These are phyloP conservation scores for Philotrypesis tridentata DNA, from an alignment of 1,140 invertebrate genomes.

Conservation along the genomic window DNA sequence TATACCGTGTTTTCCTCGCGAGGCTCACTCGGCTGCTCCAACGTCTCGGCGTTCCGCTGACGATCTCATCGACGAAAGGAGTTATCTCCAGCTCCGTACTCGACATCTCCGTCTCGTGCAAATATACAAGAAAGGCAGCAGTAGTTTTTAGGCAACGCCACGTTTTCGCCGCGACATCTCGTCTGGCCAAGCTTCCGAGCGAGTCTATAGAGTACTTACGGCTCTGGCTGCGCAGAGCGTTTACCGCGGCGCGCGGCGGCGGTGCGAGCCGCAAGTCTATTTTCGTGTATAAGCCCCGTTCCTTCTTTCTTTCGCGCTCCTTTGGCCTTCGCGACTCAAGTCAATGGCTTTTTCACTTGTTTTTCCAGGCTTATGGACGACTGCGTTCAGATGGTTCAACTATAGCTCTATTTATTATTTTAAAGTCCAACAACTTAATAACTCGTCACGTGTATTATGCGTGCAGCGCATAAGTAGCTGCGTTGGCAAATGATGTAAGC, in stretches of 20 bases:
- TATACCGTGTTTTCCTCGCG: conserved; percentile 62
- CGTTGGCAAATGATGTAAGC: no score
- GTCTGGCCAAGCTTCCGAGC: not conserved
- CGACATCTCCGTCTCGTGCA: not conserved
- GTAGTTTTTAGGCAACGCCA: not conserved
- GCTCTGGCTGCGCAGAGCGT: no score
- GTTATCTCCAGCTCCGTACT: conserved; percentile 67
- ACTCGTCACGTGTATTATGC: no score
- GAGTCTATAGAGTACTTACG: not conserved
- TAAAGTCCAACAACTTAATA: no score
- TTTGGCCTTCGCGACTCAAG: not conserved
- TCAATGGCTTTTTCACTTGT: not conserved
- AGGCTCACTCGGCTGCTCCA: conserved; percentile 61
- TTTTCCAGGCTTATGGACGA: not conserved
- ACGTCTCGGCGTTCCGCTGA: conserved; percentile 48
- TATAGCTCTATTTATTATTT: no score
- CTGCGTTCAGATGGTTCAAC: not conserved
- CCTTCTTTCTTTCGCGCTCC: not conserved
- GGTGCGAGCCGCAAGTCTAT: not conserved
- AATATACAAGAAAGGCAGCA: not conserved
- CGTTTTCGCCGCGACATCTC: not conserved
- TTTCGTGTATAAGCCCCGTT: not conserved
- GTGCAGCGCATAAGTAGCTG: no score
- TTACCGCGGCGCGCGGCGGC: no score
- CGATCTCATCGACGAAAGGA: conserved; percentile 64